Percentiles rank a stretch among this genome's conserved stretches.
Evolutionary conservation across 2,888 invertebrate genomes (phyloP).

Genomic region (Drosophila kanekoi): DNA sequence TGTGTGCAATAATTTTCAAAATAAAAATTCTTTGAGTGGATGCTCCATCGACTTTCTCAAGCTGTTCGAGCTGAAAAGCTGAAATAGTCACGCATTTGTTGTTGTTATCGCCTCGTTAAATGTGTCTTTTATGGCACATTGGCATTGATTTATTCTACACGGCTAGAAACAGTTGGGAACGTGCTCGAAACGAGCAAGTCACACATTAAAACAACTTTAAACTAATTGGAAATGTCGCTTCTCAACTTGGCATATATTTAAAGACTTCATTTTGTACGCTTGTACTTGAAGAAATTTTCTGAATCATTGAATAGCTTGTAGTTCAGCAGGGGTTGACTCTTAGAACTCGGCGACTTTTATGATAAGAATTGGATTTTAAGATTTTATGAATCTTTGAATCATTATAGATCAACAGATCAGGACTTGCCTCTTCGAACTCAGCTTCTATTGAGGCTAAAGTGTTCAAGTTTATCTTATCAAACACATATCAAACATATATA

Average conservation of each 20-base stretch:
- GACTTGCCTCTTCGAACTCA: no score
- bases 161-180: slow-evolving; percentile 23
- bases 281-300: no score
- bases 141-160: slow-evolving; percentile 44
- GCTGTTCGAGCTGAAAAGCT: not conserved
- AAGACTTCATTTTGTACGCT: not conserved
- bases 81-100: slow-evolving; percentile 50
- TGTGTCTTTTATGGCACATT: slow-evolving; percentile 38
- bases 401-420: no score
- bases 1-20: no score
- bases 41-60: not conserved
- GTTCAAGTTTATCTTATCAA: no score
- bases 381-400: no score
- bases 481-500: no score
- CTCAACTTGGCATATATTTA: not conserved
- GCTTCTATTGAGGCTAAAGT: no score
- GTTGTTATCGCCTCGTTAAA: slow-evolving; percentile 38
- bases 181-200: slow-evolving; percentile 5
- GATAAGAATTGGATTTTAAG: no score
- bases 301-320: no score
- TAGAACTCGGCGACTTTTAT: no score
- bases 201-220: not conserved
- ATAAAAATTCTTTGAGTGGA: not conserved
- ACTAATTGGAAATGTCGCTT: not conserved
- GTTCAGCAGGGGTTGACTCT: no score